Conservation (phyloP, 2,113 vertebrate genomes). For the Pachypanchax playfairii region DNA sequence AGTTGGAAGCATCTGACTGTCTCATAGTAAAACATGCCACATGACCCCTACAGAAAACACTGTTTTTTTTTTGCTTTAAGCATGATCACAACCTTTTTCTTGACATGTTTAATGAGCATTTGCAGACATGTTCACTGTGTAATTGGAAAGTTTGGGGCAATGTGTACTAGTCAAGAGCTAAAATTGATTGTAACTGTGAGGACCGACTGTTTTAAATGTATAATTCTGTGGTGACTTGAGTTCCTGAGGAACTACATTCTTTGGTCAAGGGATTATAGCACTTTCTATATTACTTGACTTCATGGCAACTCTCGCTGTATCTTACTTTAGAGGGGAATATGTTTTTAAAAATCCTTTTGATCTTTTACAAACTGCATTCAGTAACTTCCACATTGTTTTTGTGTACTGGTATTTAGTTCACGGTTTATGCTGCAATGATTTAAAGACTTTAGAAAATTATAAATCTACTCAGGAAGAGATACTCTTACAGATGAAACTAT, state of each 20-base stretch:
- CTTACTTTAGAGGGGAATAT: not conserved
- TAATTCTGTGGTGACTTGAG: no score
- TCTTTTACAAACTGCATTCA: no score
- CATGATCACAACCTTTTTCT: not conserved
- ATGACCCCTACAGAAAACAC: not conserved
- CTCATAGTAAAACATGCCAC: not conserved
- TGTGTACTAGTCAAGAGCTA: no score
- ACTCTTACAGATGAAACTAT: not conserved
- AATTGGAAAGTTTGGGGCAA: no score
- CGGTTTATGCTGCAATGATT: not conserved
- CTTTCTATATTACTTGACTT: no score
- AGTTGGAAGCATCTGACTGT: slow-evolving; percentile 15
- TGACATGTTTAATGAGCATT: not conserved
- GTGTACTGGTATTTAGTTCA: not conserved
- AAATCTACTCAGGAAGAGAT: not conserved
- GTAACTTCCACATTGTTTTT: not conserved
- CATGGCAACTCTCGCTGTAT: not conserved
- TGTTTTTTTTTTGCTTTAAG: not conserved
- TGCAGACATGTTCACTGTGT: not conserved
- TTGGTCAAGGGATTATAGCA: no score
- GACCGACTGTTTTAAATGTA: no score
- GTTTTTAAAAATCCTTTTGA: not conserved
- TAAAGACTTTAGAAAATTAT: not conserved
- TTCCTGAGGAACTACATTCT: no score
- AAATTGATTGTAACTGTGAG: no score